Conservation (phyloP, 92 coral and sea anemone species). For the Nematostella vectensis region DNA sequence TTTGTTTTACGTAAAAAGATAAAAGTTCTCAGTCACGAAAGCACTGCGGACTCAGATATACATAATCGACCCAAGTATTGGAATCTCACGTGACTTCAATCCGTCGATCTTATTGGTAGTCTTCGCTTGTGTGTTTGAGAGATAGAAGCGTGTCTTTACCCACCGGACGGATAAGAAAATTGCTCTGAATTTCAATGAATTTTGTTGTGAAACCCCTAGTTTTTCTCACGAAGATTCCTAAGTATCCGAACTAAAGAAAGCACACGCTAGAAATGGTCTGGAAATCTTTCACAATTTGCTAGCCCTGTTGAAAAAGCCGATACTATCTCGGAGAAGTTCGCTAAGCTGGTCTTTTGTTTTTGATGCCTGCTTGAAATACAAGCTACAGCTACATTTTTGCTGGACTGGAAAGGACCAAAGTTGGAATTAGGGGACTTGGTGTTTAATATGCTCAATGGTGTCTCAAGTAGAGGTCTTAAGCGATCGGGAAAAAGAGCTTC, state of each 20-base stretch:
- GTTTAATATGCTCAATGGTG: slow-evolving; percentile 96
- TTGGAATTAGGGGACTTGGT: slow-evolving; percentile 62
- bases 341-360: slow-evolving; percentile 72
- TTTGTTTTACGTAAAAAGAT: neutral
- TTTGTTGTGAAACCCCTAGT: slow-evolving; percentile 47
- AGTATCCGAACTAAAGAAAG: slow-evolving; percentile 12
- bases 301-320: slow-evolving; percentile 21
- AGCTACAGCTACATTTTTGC: neutral
- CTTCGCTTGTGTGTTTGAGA: slow-evolving; percentile 33
- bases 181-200: slow-evolving; percentile 71
- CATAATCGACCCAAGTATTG: slow-evolving; percentile 14
- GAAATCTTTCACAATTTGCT: slow-evolving; percentile 10
- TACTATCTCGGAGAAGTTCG: slow-evolving; percentile 15
- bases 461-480: slow-evolving; percentile 98
- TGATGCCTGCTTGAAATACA: slow-evolving; percentile 62
- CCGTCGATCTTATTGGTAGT: slow-evolving; percentile 15
- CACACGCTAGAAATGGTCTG: slow-evolving; percentile 17
- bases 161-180: slow-evolving; percentile 60
- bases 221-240: slow-evolving; percentile 28
- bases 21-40: neutral
- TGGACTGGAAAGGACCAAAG: slow-evolving; percentile 6
- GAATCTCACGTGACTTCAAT: slow-evolving; percentile 33
- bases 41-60: neutral
- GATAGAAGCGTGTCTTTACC: slow-evolving; percentile 62
- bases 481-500: slow-evolving; percentile 97